Conservation (phyloP, 2,888 invertebrate genomes). For the Dyspetes luteomarginatus region DNA sequence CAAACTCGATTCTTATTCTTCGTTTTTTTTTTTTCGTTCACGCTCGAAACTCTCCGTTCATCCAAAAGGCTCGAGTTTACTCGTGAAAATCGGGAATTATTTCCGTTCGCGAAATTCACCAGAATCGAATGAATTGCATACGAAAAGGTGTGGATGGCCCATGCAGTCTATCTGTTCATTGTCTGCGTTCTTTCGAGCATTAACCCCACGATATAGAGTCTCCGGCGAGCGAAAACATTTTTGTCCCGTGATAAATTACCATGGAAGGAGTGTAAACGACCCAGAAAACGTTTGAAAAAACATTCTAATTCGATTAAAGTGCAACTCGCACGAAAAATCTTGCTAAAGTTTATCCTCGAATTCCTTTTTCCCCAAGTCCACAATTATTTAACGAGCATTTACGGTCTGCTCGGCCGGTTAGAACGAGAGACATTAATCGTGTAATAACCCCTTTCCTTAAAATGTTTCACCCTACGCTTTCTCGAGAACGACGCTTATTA, state of each 20-base stretch:
- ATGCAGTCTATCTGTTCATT: neutral
- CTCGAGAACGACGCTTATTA: neutral
- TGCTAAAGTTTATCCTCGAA: neutral
- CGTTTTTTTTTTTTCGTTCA: conserved; percentile 15
- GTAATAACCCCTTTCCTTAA: no score
- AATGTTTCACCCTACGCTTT: neutral
- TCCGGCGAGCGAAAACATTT: conserved; percentile 13
- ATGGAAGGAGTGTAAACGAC: neutral
- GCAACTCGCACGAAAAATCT: neutral
- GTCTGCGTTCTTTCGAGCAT: conserved; percentile 2
- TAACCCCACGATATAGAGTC: conserved; percentile 7
- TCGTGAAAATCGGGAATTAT: conserved; percentile 44
- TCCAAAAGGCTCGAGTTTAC: neutral
- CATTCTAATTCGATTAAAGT: conserved; percentile 34
- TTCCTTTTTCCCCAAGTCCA: neutral
- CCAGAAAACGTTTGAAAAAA: neutral
- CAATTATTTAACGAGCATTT: conserved; percentile 25
- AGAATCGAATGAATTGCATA: conserved; percentile 18
- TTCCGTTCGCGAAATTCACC: conserved; percentile 36
- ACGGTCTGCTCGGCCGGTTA: neutral
- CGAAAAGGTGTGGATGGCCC: neutral
- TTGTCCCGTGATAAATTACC: conserved; percentile 22
- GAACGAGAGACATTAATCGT: conserved; percentile 13
- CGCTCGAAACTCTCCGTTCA: conserved; percentile 18
- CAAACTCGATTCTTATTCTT: conserved; percentile 26